Conservation (phyloP, 2,113 vertebrate species). For the Mesitornis unicolor region DNA sequence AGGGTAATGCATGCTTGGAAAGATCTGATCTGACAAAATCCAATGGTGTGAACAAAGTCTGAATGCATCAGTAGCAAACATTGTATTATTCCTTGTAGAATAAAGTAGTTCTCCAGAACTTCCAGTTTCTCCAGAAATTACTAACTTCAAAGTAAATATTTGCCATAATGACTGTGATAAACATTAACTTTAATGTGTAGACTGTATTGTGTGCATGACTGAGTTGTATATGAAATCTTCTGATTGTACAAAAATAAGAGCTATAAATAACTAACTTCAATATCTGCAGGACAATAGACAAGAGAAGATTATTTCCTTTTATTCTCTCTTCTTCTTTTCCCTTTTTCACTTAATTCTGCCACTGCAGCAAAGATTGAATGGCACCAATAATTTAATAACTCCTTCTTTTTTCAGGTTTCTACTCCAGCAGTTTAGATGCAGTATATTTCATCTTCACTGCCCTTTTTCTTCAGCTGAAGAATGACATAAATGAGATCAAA, state of each 20-base stretch:
- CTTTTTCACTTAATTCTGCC: neutral
- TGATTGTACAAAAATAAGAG: neutral
- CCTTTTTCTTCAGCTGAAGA: neutral
- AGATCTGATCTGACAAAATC: neutral
- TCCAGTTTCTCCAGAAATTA: neutral
- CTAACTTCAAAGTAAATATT: neutral
- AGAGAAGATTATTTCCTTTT: neutral
- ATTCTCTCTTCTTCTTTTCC: neutral
- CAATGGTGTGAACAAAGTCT: neutral
- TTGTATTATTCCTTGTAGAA: neutral
- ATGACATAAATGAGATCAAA: conserved; percentile 16
- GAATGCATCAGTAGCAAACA: neutral
- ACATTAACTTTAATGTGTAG: neutral
- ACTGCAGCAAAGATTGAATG: neutral
- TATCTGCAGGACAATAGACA: neutral
- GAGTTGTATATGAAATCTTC: neutral
- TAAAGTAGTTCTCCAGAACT: neutral
- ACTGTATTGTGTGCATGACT: neutral
- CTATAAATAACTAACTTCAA: neutral
- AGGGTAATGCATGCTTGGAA: neutral
- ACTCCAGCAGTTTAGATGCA: conserved; percentile 18
- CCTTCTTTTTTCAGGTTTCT: conserved; percentile 7
- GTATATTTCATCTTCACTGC: neutral
- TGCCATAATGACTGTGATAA: neutral
- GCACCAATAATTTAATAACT: neutral